phyloP scores from a whole-genome alignment of 2,888 invertebrate species.

The Schizotus pectinicornis region DNA sequence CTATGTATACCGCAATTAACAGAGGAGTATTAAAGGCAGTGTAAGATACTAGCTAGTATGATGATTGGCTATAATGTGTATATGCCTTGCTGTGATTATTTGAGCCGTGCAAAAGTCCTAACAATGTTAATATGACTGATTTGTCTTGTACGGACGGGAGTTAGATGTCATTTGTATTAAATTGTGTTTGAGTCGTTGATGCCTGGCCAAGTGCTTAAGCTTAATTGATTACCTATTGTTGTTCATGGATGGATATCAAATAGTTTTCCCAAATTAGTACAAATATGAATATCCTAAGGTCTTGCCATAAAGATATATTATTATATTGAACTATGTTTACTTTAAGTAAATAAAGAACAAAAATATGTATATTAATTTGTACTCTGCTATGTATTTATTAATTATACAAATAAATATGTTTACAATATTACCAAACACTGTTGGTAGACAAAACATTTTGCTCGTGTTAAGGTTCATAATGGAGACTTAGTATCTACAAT shows the following conservation, averaged over 20 bases:
- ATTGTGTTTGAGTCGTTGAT: no score
- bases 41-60: constrained; percentile 29
- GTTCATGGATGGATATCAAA: constrained; percentile 14
- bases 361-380: constrained; percentile 20
- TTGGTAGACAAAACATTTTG: no score
- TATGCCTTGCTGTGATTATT: constrained; percentile 47
- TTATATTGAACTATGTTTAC: constrained; percentile 9
- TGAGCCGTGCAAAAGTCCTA: constrained; percentile 24
- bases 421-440: constrained; percentile 7
- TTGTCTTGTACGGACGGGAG: neutral
- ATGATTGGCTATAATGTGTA: constrained; percentile 33
- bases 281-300: constrained; percentile 26
- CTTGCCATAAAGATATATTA: constrained; percentile 22
- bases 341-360: constrained; percentile 7
- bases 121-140: constrained; percentile 10
- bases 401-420: constrained; percentile 28
- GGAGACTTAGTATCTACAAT: no score
- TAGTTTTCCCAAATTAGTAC: constrained; percentile 30
- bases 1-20: constrained; percentile 30
- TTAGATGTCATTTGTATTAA: neutral
- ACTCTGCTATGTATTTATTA: constrained; percentile 28
- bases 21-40: constrained; percentile 28
- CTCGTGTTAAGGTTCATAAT: no score
- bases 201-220: constrained; percentile 28
- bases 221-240: constrained; percentile 24